phyloP scores from a whole-genome alignment of 92 coral and sea anemone genomes.

The Zoanthus sansibaricus region DNA sequence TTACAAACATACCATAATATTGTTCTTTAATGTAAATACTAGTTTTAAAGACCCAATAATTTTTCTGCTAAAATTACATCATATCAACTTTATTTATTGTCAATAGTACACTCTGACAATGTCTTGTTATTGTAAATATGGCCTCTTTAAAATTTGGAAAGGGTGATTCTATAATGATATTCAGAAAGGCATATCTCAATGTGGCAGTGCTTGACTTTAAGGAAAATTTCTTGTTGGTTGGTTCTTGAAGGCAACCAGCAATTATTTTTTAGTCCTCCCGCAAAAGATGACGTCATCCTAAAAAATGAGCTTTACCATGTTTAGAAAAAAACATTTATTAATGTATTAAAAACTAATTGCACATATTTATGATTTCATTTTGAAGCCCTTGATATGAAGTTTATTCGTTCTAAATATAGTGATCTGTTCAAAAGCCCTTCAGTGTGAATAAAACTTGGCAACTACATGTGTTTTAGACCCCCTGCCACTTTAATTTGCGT shows the following conservation, averaged over 20 bases:
- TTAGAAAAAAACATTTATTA: not conserved
- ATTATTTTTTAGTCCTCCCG: too few relatives aligned
- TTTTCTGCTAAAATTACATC: conserved; percentile 3
- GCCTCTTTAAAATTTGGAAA: conserved; percentile 19
- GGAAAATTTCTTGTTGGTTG: not conserved
- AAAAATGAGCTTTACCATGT: too few relatives aligned
- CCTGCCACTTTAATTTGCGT: not conserved
- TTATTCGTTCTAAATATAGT: too few relatives aligned
- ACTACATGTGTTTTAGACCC: not conserved
- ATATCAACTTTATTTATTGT: conserved; percentile 16
- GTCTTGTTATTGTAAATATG: conserved; percentile 10
- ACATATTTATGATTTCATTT: not conserved
- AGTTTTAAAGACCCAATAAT: conserved; percentile 21
- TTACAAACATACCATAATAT: conserved; percentile 17
- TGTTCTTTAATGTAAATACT: conserved; percentile 17
- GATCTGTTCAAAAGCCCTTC: not conserved
- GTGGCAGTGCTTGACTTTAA: conserved; percentile 24
- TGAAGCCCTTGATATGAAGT: too few relatives aligned
- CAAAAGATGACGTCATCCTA: too few relatives aligned
- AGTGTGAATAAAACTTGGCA: conserved; percentile 3
- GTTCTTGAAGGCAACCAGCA: too few relatives aligned
- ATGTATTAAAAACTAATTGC: not conserved
- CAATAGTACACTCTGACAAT: conserved; percentile 17
- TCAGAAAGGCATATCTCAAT: conserved; percentile 16
- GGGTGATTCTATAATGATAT: conserved; percentile 16